Conservation (phyloP, 2,888 invertebrate genomes). For the Arge pagana region DNA sequence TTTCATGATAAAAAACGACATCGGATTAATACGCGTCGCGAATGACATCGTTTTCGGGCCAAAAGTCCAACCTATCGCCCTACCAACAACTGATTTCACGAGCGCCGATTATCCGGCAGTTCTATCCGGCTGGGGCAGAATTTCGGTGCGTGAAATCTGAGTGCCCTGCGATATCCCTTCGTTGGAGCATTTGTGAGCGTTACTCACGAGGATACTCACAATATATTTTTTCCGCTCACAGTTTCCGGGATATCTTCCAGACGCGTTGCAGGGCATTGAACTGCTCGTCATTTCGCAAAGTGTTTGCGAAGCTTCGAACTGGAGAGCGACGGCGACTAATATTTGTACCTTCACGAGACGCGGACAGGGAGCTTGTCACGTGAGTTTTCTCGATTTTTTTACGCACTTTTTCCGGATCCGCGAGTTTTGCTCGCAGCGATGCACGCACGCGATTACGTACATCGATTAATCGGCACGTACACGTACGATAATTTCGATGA, state of each 20-base stretch:
- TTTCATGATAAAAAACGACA: conserved; percentile 55
- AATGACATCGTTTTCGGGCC: conserved; percentile 52
- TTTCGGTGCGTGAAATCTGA: conserved; percentile 51
- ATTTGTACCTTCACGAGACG: conserved; percentile 46
- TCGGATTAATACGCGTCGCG: conserved; percentile 57
- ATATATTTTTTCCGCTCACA: conserved; percentile 14
- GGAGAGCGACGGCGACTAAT: conserved; percentile 32
- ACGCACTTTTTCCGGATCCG: too few species aligned
- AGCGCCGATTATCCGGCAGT: conserved; percentile 41
- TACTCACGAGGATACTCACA: not conserved
- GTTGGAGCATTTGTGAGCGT: not conserved
- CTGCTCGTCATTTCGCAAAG: conserved; percentile 29
- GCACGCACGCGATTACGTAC: too few species aligned
- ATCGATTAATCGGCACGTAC: too few species aligned
- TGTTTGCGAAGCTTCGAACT: conserved; percentile 30
- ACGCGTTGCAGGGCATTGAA: conserved; percentile 38
- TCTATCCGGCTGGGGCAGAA: conserved; percentile 62
- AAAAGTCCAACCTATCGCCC: conserved; percentile 53
- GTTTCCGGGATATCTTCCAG: conserved; percentile 35
- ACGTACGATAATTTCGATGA: too few species aligned
- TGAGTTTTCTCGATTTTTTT: conserved; percentile 33
- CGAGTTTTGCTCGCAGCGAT: too few species aligned
- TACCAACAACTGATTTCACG: conserved; percentile 53
- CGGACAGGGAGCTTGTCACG: conserved; percentile 51
- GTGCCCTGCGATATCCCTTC: not conserved